A percentile compares a stretch with the other conserved stretches of the same genome.
Conservation (phyloP, 2,888 invertebrate species). For the Heliconius ethilla region DNA sequence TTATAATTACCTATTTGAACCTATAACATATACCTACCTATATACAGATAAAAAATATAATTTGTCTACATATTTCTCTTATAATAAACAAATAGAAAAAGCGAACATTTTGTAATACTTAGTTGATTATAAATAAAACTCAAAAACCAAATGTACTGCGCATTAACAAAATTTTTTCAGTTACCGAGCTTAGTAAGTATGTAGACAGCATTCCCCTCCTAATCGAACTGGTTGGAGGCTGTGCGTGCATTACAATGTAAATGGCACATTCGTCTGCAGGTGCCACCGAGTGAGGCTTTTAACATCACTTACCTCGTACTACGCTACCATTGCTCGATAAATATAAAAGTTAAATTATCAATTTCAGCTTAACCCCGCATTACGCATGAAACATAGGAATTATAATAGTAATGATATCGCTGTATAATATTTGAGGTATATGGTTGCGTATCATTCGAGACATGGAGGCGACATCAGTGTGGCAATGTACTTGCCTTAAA, state of each 20-base stretch:
- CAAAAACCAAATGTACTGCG: constrained; percentile 26
- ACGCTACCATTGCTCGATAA: constrained; percentile 56
- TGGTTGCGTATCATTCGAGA: constrained; percentile 57
- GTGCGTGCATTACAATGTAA: constrained; percentile 78
- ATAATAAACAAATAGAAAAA: background rate
- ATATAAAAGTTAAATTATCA: constrained; percentile 34
- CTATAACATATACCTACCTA: background rate
- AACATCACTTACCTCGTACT: no score
- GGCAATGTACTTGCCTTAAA: constrained; percentile 36
- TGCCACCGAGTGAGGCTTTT: constrained; percentile 65
- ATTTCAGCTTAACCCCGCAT: constrained; percentile 46
- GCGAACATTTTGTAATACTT: background rate
- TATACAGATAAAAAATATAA: background rate
- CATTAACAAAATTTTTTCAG: constrained; percentile 43
- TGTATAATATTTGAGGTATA: constrained; percentile 26
- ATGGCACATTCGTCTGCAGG: constrained; percentile 78
- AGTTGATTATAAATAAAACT: background rate
- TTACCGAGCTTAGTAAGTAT: constrained; percentile 48
- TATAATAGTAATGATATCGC: constrained; percentile 30
- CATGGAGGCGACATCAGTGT: constrained; percentile 69
- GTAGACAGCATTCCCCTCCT: constrained; percentile 74
- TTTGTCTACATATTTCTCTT: background rate
- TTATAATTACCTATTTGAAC: background rate
- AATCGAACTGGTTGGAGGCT: constrained; percentile 76
- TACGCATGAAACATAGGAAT: constrained; percentile 33